These are phyloP conservation scores for Coendou prehensilis DNA, from an alignment of 2,797 vertebrate species.

Conservation along the genomic window DNA sequence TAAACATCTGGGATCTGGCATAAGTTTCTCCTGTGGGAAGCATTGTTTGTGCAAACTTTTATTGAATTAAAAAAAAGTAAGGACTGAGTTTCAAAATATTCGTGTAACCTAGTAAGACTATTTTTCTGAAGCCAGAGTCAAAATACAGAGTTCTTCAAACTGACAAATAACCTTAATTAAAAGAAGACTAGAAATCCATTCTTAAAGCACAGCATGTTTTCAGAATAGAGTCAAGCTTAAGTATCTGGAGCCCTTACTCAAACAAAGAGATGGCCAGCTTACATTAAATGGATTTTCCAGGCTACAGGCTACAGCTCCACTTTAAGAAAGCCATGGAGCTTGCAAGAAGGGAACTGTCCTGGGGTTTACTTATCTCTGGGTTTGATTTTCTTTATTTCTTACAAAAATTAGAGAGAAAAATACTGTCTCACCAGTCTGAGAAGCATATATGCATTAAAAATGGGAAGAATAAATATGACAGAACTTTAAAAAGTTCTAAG, in stretches of 20 bases:
- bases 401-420: conserved; percentile 35
- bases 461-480: not conserved
- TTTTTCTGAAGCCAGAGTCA: conserved; percentile 82
- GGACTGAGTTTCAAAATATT: conserved; percentile 87
- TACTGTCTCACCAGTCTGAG: not conserved
- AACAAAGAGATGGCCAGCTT: not conserved
- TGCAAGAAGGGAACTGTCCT: not conserved
- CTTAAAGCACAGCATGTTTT: conserved; percentile 33
- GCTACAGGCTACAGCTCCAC: not conserved
- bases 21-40: conserved; percentile 86
- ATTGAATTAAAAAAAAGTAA: conserved; percentile 87
- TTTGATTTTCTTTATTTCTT: conserved; percentile 45
- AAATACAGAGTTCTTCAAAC: conserved; percentile 81
- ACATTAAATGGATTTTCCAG: not conserved
- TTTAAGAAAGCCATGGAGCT: not conserved
- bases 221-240: not conserved
- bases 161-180: conserved; percentile 71
- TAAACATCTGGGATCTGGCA: conserved; percentile 89
- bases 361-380: not conserved
- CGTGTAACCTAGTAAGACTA: conserved; percentile 87
- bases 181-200: conserved; percentile 69
- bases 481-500: not conserved
- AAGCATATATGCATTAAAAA: conserved; percentile 29
- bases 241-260: not conserved
- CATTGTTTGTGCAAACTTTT: conserved; percentile 87